Base-by-base conservation (phyloP, 2,113 vertebrate species). In the Heterochromis multidens region DNA sequence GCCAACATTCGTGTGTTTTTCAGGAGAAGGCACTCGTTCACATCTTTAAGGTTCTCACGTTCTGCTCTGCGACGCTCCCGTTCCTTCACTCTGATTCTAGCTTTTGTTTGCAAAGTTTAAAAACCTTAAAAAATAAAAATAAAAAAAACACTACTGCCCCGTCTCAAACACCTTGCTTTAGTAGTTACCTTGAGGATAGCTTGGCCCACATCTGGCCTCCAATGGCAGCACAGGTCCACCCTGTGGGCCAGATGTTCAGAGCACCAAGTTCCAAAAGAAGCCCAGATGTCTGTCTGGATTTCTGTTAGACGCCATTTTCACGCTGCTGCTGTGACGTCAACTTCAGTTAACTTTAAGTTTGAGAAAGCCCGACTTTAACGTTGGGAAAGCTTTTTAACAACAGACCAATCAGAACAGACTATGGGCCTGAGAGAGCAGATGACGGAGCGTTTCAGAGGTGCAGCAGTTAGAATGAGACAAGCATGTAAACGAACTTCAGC, bases 1-100 rank as follows among this genome's bases (percentile, higher is more conserved):
- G 19, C 14, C 35, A 63, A 81, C 67, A 4, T 56, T 60, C 60
- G 2, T 23, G 5, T 58, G 16, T 3, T 58, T 56, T 67, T 37
- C 25, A 74, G 65, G 14, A 54, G 43, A 89, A 88, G 88, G 84
- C 88, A 84, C 88, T 33, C 9, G 5, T 17, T 62, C 29, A 21
- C 5, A 2, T 33, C 60, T 46, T 46, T 46, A 14, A 46, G 43
- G 14, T 14, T 4, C 43, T 46, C 43, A 6, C 43, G 2, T 46
- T 46, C 43, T 46, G 43, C 43, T 46, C 43, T 16, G 14, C 14
- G 13, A 46, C 4, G 5, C 5, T 16, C 43, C 43, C 4, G 43
- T 16, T 46, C 13, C 14, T 46, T 46, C 13, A 46, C 43, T 16
- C 43, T 14, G 5, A 5, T 46, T 46, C 43, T 16, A 46, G 13